phyloP scores from a whole-genome alignment of 2,113 vertebrate species.

The Psittacus erithacus region DNA sequence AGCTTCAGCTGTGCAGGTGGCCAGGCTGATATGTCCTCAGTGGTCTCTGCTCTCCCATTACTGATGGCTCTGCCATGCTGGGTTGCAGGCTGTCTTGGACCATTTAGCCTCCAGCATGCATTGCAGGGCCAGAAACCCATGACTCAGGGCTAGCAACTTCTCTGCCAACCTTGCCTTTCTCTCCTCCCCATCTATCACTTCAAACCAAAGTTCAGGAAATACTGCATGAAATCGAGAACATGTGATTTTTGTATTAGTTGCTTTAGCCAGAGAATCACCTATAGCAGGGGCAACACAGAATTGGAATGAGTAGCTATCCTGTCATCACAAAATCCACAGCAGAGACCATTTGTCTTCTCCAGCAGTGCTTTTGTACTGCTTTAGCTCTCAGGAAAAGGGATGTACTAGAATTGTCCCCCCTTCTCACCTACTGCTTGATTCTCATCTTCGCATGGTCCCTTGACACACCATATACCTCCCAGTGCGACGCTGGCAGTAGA shows the following conservation, averaged over 20 bases:
- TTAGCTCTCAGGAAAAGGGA: neutral
- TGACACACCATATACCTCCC: neutral
- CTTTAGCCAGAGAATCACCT: neutral
- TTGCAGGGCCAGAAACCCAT: neutral
- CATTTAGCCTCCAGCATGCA: neutral
- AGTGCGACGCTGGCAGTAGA: neutral
- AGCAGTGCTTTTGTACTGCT: neutral
- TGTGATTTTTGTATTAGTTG: neutral
- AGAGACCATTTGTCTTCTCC: neutral
- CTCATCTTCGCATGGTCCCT: neutral
- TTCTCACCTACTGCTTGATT: neutral
- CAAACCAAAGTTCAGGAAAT: neutral
- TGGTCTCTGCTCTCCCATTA: neutral
- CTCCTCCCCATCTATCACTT: neutral
- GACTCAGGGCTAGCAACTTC: neutral
- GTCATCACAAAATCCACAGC: neutral
- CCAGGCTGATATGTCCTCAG: neutral
- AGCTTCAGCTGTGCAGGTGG: neutral
- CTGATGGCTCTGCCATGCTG: neutral
- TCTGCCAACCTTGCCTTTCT: neutral
- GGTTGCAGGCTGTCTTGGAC: neutral
- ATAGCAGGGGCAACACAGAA: neutral
- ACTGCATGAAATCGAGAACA: neutral
- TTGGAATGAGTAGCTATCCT: neutral
- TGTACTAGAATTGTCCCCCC: neutral